These are phyloP conservation scores for Sinotaia quadrata DNA, from an alignment of 2,888 invertebrate genomes.

Conservation along the genomic window DNA sequence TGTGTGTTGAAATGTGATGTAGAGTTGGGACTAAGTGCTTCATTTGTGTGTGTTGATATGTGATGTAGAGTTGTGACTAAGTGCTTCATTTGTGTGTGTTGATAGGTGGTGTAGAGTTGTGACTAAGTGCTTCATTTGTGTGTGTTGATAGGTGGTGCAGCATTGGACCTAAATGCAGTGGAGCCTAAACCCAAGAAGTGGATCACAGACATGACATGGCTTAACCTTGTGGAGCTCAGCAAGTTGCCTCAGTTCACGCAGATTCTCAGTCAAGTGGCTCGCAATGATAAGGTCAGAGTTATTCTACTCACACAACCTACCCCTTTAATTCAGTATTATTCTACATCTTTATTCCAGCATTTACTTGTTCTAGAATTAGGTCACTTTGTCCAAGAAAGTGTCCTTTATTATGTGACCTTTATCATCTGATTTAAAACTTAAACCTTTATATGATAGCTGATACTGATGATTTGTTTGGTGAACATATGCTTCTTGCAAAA, in stretches of 20 bases:
- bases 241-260: slow-evolving; percentile 71
- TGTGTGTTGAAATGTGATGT: too few relatives aligned
- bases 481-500: too few relatives aligned
- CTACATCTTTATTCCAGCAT: too few relatives aligned
- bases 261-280: slow-evolving; percentile 64
- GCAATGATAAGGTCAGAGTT: slow-evolving; percentile 70
- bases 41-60: neutral
- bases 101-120: neutral
- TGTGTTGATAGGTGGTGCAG: slow-evolving; percentile 69
- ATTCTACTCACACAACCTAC: too few relatives aligned
- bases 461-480: too few relatives aligned
- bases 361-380: too few relatives aligned
- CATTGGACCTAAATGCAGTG: slow-evolving; percentile 72
- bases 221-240: slow-evolving; percentile 72
- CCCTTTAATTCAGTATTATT: too few relatives aligned
- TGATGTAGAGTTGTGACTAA: neutral
- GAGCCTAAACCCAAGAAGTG: slow-evolving; percentile 73
- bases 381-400: too few relatives aligned
- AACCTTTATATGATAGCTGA: too few relatives aligned
- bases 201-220: slow-evolving; percentile 73
- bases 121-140: neutral
- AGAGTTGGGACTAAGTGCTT: too few relatives aligned
- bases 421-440: too few relatives aligned
- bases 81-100: neutral
- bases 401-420: too few relatives aligned